Evolutionary conservation across 1,140 invertebrate genomes (phyloP), one percentile per base, ranked within the genome.

Genomic region (Nixonia krombeini): DNA sequence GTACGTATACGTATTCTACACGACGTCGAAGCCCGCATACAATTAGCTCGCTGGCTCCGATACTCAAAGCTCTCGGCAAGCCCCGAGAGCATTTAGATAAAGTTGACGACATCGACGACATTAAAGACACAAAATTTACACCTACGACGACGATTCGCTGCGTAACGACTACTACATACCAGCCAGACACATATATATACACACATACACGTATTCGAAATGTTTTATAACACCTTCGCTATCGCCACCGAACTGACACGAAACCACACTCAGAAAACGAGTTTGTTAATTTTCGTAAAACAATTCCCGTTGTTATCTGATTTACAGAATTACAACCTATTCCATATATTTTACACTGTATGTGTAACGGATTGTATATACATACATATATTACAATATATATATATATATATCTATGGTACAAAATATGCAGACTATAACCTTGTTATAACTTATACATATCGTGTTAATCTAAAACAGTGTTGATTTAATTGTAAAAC

Each of bases 1-100:
- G 70, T 69, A 76, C 62, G 45, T 37, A 42, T 26, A 33, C 28
- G 21, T 44, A 31, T 44, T 41, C 35, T 16, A 55, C 51, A 26
- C 42, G 21, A 52, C 18, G 6, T 2, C 28, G 37, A 33, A 35
- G 42, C 51, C 50, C 42, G 26, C 25, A 35, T 61, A 59, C 42
- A 44, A 51, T 59, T 50, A 51, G 26, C 59, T 42, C 58, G 42
- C 44, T 47, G 51, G 40, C 40, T 44, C 25, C 44, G 51, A 40
- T 55, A 55, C 51, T 55, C 35, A 35, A 55, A 42, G 40, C 29
- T 44, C 51, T 15, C 29, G 51, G 26, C 51, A 42, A 55, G 38
- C 25, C 28, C 28, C 12, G 40, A 53, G 40, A 53, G 50, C 38
- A 18, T 55, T 42, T 31, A 55, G 51, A 55, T 55, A 55, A 41